Evolutionary conservation across 1,140 invertebrate genomes (phyloP).

Genomic region (Diabrotica undecimpunctata): DNA sequence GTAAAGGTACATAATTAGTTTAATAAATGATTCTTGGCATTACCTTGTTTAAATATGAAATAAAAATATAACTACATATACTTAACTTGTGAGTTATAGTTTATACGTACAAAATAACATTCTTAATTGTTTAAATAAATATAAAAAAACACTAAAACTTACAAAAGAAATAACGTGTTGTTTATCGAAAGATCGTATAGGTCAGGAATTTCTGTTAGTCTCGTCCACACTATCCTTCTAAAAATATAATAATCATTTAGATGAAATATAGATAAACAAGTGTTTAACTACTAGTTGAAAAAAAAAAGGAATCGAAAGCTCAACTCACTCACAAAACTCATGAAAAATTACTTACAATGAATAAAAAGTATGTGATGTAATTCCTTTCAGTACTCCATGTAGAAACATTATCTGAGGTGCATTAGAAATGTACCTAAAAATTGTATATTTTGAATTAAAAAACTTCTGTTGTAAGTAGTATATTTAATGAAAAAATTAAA

Average conservation of each 20-base stretch:
- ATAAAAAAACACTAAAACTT: constrained; percentile 40
- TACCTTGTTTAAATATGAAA: constrained; percentile 6
- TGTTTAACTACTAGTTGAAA: no score
- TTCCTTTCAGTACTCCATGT: constrained; percentile 44
- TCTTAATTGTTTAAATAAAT: no score
- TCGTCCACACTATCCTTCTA: constrained; percentile 56
- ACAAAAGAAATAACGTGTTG: constrained; percentile 57
- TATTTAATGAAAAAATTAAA: no score
- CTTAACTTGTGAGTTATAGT: no score
- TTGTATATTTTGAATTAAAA: no score
- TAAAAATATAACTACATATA: background rate
- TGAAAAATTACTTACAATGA: constrained; percentile 50
- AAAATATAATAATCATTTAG: constrained; percentile 23
- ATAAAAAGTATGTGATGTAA: constrained; percentile 48
- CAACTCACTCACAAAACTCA: no score
- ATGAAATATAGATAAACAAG: no score
- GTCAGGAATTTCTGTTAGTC: constrained; percentile 52
- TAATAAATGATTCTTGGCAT: no score
- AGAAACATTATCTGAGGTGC: constrained; percentile 51
- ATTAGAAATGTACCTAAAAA: constrained; percentile 53
- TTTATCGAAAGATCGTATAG: constrained; percentile 48
- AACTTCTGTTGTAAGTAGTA: no score
- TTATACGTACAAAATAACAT: no score
- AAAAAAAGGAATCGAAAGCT: no score
- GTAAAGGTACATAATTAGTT: no score